phyloP scores from a whole-genome alignment of 2,797 vertebrate genomes.

The Rallus crepitans region DNA sequence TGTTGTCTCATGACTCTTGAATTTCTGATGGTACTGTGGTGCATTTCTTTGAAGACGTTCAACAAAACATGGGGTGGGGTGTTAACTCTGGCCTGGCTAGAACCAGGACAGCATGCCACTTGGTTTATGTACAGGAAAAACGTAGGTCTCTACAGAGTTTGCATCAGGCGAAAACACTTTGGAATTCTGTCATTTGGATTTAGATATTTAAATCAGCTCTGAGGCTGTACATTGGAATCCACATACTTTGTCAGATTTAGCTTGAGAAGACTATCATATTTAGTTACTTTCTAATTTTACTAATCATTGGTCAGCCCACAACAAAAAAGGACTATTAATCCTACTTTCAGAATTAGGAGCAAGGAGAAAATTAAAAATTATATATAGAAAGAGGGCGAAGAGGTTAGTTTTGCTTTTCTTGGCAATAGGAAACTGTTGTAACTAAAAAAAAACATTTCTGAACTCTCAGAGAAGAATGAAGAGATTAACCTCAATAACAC shows the following conservation, averaged over 20 bases:
- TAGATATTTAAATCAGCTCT: not conserved
- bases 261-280: not conserved
- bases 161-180: not conserved
- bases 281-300: not conserved
- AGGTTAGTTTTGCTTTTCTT: not conserved
- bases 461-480: not conserved
- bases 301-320: not conserved
- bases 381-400: not conserved
- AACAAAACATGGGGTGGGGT: not conserved
- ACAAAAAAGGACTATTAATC: not conserved
- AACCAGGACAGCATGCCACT: not conserved
- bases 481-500: not conserved
- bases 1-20: not conserved
- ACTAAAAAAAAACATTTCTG: not conserved
- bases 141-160: not conserved
- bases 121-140: not conserved
- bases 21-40: not conserved
- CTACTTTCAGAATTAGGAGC: not conserved
- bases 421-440: not conserved
- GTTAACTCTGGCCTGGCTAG: no score
- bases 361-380: not conserved
- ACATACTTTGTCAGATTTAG: not conserved
- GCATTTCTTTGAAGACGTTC: not conserved
- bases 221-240: not conserved
- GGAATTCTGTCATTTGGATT: not conserved